Base-by-base conservation (phyloP, 2,888 invertebrate species). In the Troides oblongomaculatus region DNA sequence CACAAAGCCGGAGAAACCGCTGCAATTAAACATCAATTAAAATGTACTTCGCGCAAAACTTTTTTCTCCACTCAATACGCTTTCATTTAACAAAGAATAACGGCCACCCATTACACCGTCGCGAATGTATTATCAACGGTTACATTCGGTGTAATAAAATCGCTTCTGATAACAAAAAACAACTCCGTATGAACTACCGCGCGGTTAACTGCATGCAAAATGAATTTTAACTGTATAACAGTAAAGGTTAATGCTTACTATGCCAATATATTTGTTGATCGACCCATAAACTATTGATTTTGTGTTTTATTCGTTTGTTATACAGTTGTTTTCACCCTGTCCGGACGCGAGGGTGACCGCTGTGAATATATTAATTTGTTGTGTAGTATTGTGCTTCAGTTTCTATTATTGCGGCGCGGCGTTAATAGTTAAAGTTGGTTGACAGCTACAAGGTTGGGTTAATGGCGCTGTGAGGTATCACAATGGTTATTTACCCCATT, bases 351-450 rank as follows among this genome's bases (percentile, higher is more conserved):
- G 84, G 76, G 81, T 86, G 87, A 89, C 86, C 89, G 88, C 81
- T 80, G 81, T 86, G 88, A 88, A 89, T 89, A 88, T 86, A 90
- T 90, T 90, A 89, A 90, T 91, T 90, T 90, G 89, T 88, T 86
- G 83, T 83, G 79, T 81, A 72, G 82, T 73, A 84, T 89, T 90
- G 84, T 90, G 79, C 81, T 80, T 81, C 85, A 90, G 88, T 89
- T 90, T 89, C 88, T 87, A 89, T 91, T 89, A 91, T 89, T 87
- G 84, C 78, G 77, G 77, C 80, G n/a, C 77, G 75, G 81, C 81
- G 83, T 87, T 89, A 88, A 90, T 90, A 90, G 90, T 90, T 84
- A 84, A 87, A 89, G 86, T 88, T 87, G 74, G 76, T 81, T 86
- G 88, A 87, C 90, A 87, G 87, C 84, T 85, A 86, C 86, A 85